These are phyloP conservation scores for Lethrus apterus DNA, from an alignment of 1,140 invertebrate genomes.

Conservation along the genomic window DNA sequence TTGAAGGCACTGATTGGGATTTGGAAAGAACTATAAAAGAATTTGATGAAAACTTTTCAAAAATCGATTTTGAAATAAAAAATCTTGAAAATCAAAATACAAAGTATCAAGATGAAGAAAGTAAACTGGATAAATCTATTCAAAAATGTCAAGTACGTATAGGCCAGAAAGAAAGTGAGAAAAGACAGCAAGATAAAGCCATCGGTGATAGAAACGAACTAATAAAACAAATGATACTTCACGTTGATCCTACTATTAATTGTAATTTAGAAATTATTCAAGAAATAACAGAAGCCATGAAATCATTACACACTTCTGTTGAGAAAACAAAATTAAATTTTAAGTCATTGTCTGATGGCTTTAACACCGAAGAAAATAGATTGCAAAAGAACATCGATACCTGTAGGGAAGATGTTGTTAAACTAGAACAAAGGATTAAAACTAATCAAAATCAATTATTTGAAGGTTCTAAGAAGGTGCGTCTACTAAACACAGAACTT, in stretches of 20 bases:
- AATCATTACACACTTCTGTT: too few species aligned
- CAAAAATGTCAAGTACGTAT: conserved; percentile 33
- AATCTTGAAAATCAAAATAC: conserved; percentile 20
- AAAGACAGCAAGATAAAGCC: conserved; percentile 34
- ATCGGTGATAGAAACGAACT: conserved; percentile 30
- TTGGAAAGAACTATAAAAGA: conserved; percentile 40
- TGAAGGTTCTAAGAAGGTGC: conserved; percentile 40
- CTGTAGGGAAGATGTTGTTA: conserved; percentile 40
- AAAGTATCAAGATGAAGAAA: conserved; percentile 17
- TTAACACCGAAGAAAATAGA: conserved; percentile 38
- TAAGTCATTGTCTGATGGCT: too few species aligned
- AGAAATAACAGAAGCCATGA: too few species aligned
- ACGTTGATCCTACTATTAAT: too few species aligned
- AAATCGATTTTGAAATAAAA: conserved; percentile 28
- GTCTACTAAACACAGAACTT: conserved; percentile 33
- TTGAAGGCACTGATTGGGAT: conserved; percentile 53
- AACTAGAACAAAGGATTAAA: conserved; percentile 41
- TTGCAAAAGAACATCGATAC: conserved; percentile 45
- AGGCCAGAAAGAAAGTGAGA: conserved; percentile 37
- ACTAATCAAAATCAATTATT: conserved; percentile 41
- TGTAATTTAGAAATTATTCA: too few species aligned
- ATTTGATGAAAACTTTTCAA: conserved; percentile 35
- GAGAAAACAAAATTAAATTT: too few species aligned
- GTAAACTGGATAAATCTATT: conserved; percentile 22
- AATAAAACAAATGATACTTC: conserved; percentile 28